Evolutionary conservation across 1,140 invertebrate species (phyloP), one percentile per base, ranked within the genome.

Genomic region (Matsumurasca onukii): DNA sequence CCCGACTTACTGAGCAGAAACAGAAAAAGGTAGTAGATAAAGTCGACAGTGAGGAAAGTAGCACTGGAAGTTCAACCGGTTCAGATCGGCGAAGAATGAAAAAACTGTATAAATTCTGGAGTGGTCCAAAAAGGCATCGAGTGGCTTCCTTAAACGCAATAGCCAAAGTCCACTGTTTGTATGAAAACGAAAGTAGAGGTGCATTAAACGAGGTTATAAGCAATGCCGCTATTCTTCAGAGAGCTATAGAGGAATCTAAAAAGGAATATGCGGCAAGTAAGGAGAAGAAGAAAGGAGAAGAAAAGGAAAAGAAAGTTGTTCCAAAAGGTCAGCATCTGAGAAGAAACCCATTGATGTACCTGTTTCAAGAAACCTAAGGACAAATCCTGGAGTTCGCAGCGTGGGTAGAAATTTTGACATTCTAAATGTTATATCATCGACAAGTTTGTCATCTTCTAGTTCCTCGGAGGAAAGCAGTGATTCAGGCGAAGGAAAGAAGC

Each of bases 121-220:
- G 80, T 66, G 89, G 89, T 0, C 89, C 90, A 12, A 93, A 92
- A 79, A 83, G 88, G 66, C 90, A 92, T 76, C 83, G 93, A 70
- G 92, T 94, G 76, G 93, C 93, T 29, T 94, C 92, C 3, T 78
- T 96, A 20, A 96, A 96, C 79, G 93, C 93, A 0, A 78, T 92
- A 73, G 92, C 92, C n/a, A 95, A 95, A 83, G 93, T 95, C 31
- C 92, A 95, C 77, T 94, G 92, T 76, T 82, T 95, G 15, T 95
- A 94, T 73, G 93, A 95, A 78, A 94, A 95, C 77, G 93, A 95
- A 78, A 89, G 88, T 48, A 72, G 73, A 69, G 68, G 69, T 48
- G 73, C 70, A 27, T 57, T 73, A 30, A 63, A 66, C 24, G 72
- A 73, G n/a, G 67, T 71, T 20, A 63, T 69, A 22, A 69, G 69